Evolutionary conservation across 2,113 vertebrate genomes (phyloP).

Genomic region (Suricata suricatta): DNA sequence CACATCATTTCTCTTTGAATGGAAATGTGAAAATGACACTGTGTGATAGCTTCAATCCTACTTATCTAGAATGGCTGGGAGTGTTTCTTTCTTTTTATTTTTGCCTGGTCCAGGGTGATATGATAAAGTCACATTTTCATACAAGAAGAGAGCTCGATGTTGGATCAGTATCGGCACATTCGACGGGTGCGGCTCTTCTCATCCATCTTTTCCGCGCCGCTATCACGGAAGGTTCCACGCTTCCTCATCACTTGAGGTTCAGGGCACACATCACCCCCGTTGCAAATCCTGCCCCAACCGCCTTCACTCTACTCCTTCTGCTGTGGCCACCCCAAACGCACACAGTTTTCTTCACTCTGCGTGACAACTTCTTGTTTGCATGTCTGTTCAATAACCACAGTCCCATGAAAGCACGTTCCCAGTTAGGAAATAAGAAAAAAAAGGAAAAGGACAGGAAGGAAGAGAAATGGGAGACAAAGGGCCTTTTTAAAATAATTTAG

Average conservation of each 20-base stretch:
- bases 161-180: not conserved
- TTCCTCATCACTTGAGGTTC: not conserved
- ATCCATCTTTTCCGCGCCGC: not conserved
- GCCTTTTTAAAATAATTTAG: not conserved
- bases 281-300: rapidly evolving
- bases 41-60: not conserved
- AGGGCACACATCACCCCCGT: not conserved
- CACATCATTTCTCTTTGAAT: constrained; percentile 42
- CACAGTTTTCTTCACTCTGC: not conserved
- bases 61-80: not conserved
- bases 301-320: rapidly evolving
- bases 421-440: not conserved
- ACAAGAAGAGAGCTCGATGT: not conserved
- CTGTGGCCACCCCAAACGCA: rapidly evolving
- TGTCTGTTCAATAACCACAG: not conserved
- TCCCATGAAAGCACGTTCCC: not conserved
- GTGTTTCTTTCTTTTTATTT: not conserved
- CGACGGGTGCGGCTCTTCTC: not conserved
- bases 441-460: not conserved
- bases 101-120: not conserved
- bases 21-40: not conserved
- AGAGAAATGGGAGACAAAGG: rapidly evolving
- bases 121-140: not conserved
- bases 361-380: not conserved
- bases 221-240: not conserved